Evolutionary conservation across 1,140 invertebrate species (phyloP), one percentile per base, ranked within the genome.

Genomic region (Drusus annulatus): DNA sequence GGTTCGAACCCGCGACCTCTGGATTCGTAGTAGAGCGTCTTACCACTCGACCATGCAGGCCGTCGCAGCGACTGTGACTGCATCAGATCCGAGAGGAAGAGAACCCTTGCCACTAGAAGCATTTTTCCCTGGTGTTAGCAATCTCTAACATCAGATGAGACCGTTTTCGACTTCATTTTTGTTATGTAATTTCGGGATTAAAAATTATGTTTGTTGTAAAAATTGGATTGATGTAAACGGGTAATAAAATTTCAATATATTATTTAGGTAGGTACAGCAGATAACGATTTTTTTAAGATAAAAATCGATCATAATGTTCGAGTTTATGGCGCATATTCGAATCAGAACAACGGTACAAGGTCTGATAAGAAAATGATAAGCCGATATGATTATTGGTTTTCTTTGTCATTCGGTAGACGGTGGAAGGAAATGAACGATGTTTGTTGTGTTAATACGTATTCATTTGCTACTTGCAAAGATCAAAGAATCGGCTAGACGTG

Each of bases 241-340:
- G 56, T 58, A 6, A 19, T 23, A 17, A 23, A 56, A 36, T 36
- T 36, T 36, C 31, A 36, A 7, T 7, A 36, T 7, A 60, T 60
- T 60, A 60, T 60, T 60, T 21, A 60, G 36, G 36, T 45, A 45
- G 36, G 25, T 68, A 68, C n/a, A 3, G 19, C 63, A 17, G 54
- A 71, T 71, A 71, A 65, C 28, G 36, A 16, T 50, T 74, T 15
- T 3, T 16, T 52, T 3, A 25, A 15, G 50, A 74, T 74, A 54
- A 45, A 45, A 45, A 76, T 45, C 60, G 28, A 76, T 76, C 50
- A 17, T 51, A 25, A 17, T 36, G 21, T 50, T 75, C 8, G 21
- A n/a, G 19, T 63, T 63, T 60, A 76, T 60, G 74, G 54, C 54
- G 60, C 31, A 23, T 76, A 31, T 63, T 60, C 23, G 54, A 76